Evolutionary conservation across 2,113 vertebrate genomes (phyloP), one percentile per base, ranked within the genome.

Genomic region (Engystomops pustulosus): DNA sequence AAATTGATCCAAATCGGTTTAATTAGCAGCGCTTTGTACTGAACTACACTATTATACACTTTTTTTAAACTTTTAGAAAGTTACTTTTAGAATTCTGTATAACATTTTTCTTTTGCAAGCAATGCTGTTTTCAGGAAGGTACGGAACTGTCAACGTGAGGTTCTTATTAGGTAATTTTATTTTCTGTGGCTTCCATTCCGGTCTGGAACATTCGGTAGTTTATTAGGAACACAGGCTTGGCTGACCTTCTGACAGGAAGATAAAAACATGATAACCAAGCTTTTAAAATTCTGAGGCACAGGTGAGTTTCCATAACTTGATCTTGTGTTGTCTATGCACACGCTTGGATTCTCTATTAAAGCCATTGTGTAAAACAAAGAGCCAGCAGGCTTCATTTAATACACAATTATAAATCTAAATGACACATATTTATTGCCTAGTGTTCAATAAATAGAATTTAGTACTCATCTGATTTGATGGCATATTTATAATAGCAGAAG

Each of bases 111-210:
- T 55, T 82, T 72, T 82, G 49, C 68, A 49, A 82, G 34, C 80
- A 82, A 53, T 72, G 23, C 49, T 72, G 68, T 58, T 58, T 81
- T 72, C 17, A 18, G 80, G 25, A 38, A 81, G 3, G 36, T 60
- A 82, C 44, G 32, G 14, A 72, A 55, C 47, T 83, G 53, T 67
- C 81, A 75, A 32, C 65, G 53, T 76, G 14, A 75, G 8, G 25
- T 18, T 83, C 81, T 83, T 72, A 75, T 83, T 75, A 75, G 71
- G 53, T 65, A 65, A 65, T 83, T 83, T 83, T 65, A 83, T 75
- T 83, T 83, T 76, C 41, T 74, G 36, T 74, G 69, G 69, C 38
- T 83, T 83, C 55, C 41, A 62, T 65, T 83, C 20, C 30, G 32
- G 80, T 11, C 80, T 75, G 55, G 71, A 83, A 75, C 71, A 75